A percentile compares a stretch with the other conserved stretches of the same genome.
phyloP scores from a whole-genome alignment of 1,140 invertebrate genomes.

The Pissodes strobi region DNA sequence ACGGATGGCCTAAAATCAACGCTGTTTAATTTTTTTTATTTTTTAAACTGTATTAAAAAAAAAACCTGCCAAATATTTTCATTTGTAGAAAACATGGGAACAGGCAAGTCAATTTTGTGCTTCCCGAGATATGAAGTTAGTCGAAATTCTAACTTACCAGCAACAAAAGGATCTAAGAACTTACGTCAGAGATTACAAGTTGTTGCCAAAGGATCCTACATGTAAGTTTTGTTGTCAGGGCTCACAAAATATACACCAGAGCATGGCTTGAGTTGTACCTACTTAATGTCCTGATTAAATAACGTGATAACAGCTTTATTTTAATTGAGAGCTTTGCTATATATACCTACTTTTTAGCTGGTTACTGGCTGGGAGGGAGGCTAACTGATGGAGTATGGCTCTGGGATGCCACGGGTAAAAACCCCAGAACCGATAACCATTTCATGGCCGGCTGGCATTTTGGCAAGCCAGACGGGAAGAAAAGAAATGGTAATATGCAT shows the following conservation, averaged over 20 bases:
- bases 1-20: no score
- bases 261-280: no score
- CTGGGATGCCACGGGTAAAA: not conserved
- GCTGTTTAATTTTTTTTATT: no score
- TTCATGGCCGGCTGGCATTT: not conserved
- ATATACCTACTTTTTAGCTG: no score
- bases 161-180: not conserved
- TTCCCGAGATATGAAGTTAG: not conserved
- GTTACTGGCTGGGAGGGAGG: not conserved
- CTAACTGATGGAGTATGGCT: not conserved
- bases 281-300: no score
- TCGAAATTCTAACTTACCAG: not conserved
- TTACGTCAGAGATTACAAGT: not conserved
- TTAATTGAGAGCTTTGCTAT: no score
- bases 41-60: no score
- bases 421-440: not conserved
- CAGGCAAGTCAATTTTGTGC: not conserved
- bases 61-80: no score
- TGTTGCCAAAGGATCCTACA: not conserved
- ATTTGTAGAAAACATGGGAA: not conserved
- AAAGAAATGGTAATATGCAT: no score
- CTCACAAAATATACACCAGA: no score
- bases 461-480: not conserved
- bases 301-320: no score
- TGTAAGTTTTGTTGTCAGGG: not conserved